phyloP scores from a whole-genome alignment of 2,797 vertebrate genomes.

The Botia almorhae region DNA sequence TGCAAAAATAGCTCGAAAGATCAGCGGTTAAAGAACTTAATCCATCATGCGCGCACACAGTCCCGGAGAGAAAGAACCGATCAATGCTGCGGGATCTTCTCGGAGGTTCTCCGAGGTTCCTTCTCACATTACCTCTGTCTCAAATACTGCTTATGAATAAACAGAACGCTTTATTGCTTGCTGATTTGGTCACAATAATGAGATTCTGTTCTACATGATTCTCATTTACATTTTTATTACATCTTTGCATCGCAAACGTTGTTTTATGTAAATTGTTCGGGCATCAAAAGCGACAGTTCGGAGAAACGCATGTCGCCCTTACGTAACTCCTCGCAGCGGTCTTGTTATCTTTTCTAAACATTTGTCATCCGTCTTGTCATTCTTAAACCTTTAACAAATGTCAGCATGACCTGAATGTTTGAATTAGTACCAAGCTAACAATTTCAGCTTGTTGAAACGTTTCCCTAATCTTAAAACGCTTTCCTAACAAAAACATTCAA shows the following conservation, averaged over 20 bases:
- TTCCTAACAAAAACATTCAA: too few species aligned
- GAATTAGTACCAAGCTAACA: background rate
- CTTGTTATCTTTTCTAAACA: slow-evolving; percentile 25
- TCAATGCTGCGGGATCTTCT: slow-evolving; percentile 53
- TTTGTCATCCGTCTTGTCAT: slow-evolving; percentile 57
- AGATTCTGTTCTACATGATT: background rate
- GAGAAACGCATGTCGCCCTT: slow-evolving; percentile 2
- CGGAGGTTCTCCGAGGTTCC: background rate
- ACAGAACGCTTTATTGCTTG: background rate
- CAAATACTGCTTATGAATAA: background rate
- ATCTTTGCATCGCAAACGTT: background rate
- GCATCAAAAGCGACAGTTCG: slow-evolving; percentile 18
- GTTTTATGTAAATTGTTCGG: background rate
- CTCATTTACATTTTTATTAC: background rate
- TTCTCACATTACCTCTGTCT: slow-evolving; percentile 4
- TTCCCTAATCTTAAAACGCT: too few species aligned
- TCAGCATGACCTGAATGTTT: slow-evolving; percentile 44
- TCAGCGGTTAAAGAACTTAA: slow-evolving; percentile 68
- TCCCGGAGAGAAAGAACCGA: slow-evolving; percentile 59
- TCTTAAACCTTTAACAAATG: slow-evolving; percentile 57
- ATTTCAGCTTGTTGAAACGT: too few species aligned
- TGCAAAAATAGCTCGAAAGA: slow-evolving; percentile 79
- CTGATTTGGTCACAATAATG: slow-evolving; percentile 12
- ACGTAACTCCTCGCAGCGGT: slow-evolving; percentile 3
- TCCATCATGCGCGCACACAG: slow-evolving; percentile 63